A percentile compares a stretch with the other conserved stretches of the same genome.
These are phyloP conservation scores for Ophion ventricosus DNA, from an alignment of 2,888 invertebrate genomes.

Conservation along the genomic window DNA sequence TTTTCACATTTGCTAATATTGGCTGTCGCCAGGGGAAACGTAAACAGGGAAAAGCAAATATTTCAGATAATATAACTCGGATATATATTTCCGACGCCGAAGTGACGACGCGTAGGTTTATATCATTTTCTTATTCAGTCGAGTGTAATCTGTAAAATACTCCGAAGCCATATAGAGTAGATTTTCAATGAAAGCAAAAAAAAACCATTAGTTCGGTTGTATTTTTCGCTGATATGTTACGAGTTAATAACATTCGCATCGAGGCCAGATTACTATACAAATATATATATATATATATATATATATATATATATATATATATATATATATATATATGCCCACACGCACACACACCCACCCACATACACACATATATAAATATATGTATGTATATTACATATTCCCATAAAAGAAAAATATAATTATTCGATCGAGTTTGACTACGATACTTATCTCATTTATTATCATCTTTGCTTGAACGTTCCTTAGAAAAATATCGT, in stretches of 20 bases:
- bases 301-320: conserved; percentile 47
- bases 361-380: conserved; percentile 48
- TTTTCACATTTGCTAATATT: not conserved
- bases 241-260: conserved; percentile 62
- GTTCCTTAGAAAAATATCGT: conserved; percentile 62
- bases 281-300: conserved; percentile 27
- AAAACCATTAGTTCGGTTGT: conserved; percentile 29
- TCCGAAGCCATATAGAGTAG: conserved; percentile 26
- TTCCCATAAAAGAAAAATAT: conserved; percentile 55
- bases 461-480: conserved; percentile 25
- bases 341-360: too few relatives aligned
- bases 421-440: conserved; percentile 34
- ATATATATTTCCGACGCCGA: conserved; percentile 24
- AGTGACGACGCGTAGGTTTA: not conserved
- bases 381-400: conserved; percentile 44
- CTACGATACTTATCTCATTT: conserved; percentile 40
- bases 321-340: conserved; percentile 45
- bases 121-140: conserved; percentile 13
- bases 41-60: not conserved
- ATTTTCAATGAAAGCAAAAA: not conserved
- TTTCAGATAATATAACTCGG: conserved; percentile 20
- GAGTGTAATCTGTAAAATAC: conserved; percentile 31
- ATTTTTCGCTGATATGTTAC: conserved; percentile 67
- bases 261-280: conserved; percentile 51
- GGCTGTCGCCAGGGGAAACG: not conserved